Evolutionary conservation across 2,113 vertebrate genomes (phyloP).

Genomic region (Grantiella picta): DNA sequence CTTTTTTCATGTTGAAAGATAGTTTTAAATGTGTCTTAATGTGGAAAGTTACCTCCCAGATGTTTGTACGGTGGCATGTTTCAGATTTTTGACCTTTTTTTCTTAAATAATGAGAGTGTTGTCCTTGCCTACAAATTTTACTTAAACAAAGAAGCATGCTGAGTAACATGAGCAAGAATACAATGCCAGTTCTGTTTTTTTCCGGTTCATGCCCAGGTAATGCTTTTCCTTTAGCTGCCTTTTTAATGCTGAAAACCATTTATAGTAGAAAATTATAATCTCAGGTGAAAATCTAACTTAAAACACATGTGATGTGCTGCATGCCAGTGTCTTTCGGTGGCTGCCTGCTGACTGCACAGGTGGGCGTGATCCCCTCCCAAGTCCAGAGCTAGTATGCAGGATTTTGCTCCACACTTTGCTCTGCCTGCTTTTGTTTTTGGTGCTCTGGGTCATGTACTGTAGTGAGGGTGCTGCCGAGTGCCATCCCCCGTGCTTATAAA

Average conservation of each 20-base stretch:
- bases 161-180: neutral
- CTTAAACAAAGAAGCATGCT: neutral
- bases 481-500: fast-evolving
- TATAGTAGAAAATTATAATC: neutral
- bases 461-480: neutral
- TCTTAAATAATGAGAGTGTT: neutral
- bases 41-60: neutral
- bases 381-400: fast-evolving
- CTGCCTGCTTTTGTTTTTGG: neutral
- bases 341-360: neutral
- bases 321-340: neutral
- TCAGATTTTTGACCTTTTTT: neutral
- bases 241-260: neutral
- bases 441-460: neutral
- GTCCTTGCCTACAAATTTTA: neutral
- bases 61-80: neutral
- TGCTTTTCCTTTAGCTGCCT: neutral
- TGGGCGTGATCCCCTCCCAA: neutral
- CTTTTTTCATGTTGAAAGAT: neutral
- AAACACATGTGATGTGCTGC: fast-evolving
- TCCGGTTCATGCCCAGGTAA: neutral
- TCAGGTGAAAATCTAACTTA: neutral
- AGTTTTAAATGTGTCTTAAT: neutral
- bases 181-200: neutral
- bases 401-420: neutral